Evolutionary conservation across 2,113 vertebrate species (phyloP).

Genomic region (Neotragus pygmaeus): DNA sequence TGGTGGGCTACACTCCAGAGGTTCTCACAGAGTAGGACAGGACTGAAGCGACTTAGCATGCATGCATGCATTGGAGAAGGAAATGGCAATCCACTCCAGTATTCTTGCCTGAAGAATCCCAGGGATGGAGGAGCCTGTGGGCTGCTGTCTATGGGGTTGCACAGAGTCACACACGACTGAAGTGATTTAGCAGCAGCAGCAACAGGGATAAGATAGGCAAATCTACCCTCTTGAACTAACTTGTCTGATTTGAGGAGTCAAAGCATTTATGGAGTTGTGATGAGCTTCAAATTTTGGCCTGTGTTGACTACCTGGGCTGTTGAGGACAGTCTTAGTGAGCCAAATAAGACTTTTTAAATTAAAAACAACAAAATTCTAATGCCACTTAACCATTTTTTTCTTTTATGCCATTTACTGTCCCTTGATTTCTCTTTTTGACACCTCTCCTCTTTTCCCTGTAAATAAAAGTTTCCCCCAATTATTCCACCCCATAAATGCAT

Average conservation of each 20-base stretch:
- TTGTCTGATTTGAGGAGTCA: background rate
- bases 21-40: background rate
- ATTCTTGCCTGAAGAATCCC: background rate
- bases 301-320: background rate
- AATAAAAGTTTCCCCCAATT: background rate
- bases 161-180: fast-evolving
- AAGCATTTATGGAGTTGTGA: background rate
- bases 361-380: background rate
- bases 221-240: background rate
- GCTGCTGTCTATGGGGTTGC: background rate
- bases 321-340: background rate
- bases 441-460: background rate
- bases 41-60: background rate
- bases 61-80: background rate
- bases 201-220: background rate
- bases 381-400: background rate
- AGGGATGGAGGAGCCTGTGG: background rate
- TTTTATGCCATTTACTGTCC: background rate
- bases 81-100: background rate
- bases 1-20: background rate
- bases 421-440: background rate
- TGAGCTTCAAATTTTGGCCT: background rate
- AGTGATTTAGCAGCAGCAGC: background rate
- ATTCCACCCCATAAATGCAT: background rate
- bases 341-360: background rate